These are phyloP conservation scores for Macrobrachium nipponense DNA, from an alignment of 1,140 invertebrate genomes.

Conservation along the genomic window DNA sequence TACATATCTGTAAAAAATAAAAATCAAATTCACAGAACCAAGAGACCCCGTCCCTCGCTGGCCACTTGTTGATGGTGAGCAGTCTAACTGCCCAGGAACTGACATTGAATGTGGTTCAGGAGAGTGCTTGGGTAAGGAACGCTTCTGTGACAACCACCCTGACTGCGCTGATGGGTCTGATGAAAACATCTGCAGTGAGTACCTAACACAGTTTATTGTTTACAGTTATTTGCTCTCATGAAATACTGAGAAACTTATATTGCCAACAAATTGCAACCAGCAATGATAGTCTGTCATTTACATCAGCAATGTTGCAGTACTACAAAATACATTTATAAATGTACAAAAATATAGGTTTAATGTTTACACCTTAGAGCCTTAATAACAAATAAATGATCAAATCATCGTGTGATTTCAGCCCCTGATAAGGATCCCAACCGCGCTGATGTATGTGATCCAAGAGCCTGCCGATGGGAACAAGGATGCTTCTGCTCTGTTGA, in stretches of 20 bases:
- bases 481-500: constrained; percentile 71
- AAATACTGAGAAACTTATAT: background rate
- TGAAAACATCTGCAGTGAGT: constrained; percentile 93
- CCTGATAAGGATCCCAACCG: constrained; percentile 68
- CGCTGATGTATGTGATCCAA: constrained; percentile 67
- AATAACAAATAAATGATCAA: too few species aligned
- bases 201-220: background rate
- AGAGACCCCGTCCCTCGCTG: constrained; percentile 80
- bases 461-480: constrained; percentile 68
- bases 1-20: background rate
- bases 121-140: constrained; percentile 88
- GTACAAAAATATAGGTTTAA: background rate
- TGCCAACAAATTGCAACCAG: too few species aligned
- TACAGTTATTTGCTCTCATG: background rate
- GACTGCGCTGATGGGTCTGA: constrained; percentile 95
- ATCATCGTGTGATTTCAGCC: constrained; percentile 58
- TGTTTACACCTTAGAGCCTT: too few species aligned
- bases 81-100: constrained; percentile 87
- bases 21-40: constrained; percentile 73
- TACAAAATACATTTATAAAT: background rate
- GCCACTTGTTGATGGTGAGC: constrained; percentile 89
- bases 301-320: too few species aligned
- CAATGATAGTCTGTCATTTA: too few species aligned
- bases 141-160: constrained; percentile 91
- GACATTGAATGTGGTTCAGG: constrained; percentile 90